A percentile compares a stretch with the other conserved stretches of the same genome.
These are phyloP conservation scores for Adelges cooleyi DNA, from an alignment of 1,140 invertebrate species.

Conservation along the genomic window DNA sequence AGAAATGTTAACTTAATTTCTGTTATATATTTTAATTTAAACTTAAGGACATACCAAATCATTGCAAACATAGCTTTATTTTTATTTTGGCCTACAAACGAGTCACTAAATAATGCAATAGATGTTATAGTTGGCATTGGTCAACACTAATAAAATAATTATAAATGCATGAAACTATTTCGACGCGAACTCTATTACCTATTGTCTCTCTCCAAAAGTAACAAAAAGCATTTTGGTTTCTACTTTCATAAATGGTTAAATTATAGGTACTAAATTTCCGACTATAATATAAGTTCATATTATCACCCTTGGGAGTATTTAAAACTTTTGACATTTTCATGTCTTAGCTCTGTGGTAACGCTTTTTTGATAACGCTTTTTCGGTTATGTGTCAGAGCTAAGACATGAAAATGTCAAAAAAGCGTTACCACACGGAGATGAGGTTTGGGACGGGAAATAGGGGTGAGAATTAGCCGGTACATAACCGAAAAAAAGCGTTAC, in stretches of 20 bases:
- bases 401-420: too few species aligned
- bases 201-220: not conserved
- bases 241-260: conserved; percentile 4
- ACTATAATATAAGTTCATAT: not conserved
- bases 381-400: too few species aligned
- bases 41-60: not conserved
- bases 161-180: conserved; percentile 4
- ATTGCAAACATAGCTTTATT: conserved; percentile 1
- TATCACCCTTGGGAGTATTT: not conserved
- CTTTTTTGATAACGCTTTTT: too few species aligned
- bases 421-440: too few species aligned
- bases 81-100: not conserved
- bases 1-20: not conserved
- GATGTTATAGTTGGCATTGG: not conserved
- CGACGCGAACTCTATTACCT: not conserved
- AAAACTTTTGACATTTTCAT: too few species aligned
- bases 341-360: too few species aligned
- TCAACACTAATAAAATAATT: conserved; percentile 1
- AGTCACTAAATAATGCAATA: not conserved
- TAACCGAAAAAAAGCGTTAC: too few species aligned
- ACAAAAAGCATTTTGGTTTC: not conserved
- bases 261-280: not conserved
- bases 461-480: too few species aligned
- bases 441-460: too few species aligned
- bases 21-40: conserved; percentile 1